Evolutionary conservation across 2,797 vertebrate species (phyloP).

Genomic region (Miichthys miiuy): DNA sequence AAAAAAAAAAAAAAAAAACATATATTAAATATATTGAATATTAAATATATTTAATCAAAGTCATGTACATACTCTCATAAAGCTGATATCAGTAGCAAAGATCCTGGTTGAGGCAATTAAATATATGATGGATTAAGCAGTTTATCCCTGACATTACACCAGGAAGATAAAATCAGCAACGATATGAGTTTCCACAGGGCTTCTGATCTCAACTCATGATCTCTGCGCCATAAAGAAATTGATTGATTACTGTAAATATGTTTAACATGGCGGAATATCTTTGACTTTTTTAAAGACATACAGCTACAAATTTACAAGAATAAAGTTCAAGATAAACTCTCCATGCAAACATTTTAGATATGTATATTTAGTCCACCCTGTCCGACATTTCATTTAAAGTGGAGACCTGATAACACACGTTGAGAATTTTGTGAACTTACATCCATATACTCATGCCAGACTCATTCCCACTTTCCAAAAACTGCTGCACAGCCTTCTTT

Average conservation of each 20-base stretch:
- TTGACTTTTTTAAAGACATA: neutral
- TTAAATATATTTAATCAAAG: slow-evolving; percentile 40
- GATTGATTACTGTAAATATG: slow-evolving; percentile 49
- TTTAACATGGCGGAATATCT: neutral
- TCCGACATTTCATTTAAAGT: slow-evolving; percentile 28
- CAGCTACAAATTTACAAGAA: slow-evolving; percentile 3
- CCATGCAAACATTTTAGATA: neutral
- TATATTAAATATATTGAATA: too few relatives aligned
- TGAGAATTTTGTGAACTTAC: slow-evolving; percentile 39
- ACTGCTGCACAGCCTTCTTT: slow-evolving; percentile 69
- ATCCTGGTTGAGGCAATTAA: slow-evolving; percentile 66
- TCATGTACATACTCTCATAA: slow-evolving; percentile 40
- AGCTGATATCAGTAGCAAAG: slow-evolving; percentile 46
- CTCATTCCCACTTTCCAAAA: slow-evolving; percentile 51
- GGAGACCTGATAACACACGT: slow-evolving; percentile 26
- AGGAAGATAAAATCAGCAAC: slow-evolving; percentile 61
- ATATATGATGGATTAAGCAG: slow-evolving; percentile 61
- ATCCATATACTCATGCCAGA: slow-evolving; percentile 47
- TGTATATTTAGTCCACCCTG: slow-evolving; percentile 11
- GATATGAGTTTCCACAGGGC: slow-evolving; percentile 39
- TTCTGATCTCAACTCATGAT: slow-evolving; percentile 53
- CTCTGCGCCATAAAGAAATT: slow-evolving; percentile 44
- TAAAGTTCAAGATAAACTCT: slow-evolving; percentile 4
- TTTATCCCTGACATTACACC: slow-evolving; percentile 64
- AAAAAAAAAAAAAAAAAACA: too few relatives aligned